phyloP scores from a whole-genome alignment of 2,888 invertebrate genomes.

The Lumbricus terrestris region DNA sequence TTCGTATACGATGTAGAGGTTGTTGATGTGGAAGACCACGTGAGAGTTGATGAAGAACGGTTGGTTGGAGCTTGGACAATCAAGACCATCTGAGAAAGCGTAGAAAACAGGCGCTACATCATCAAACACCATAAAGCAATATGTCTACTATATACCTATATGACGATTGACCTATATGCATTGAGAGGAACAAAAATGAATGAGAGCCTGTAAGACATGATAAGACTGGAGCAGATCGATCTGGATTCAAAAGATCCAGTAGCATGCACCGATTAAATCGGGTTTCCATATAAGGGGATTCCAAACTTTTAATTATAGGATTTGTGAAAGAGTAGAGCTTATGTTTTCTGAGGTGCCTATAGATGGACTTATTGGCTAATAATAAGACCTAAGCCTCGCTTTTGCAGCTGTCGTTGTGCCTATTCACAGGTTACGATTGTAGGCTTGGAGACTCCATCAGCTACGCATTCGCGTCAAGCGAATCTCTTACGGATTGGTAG shows the following conservation, averaged over 20 bases:
- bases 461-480: too few species aligned
- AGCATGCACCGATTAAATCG: background rate
- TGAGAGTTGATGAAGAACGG: background rate
- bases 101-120: background rate
- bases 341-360: too few species aligned
- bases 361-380: too few species aligned
- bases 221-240: background rate
- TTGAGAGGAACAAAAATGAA: background rate
- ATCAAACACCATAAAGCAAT: background rate
- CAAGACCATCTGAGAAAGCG: background rate
- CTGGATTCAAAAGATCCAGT: background rate
- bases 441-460: too few species aligned
- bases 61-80: background rate
- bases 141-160: background rate
- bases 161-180: background rate
- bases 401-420: too few species aligned
- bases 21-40: slow-evolving; percentile 9
- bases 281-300: too few species aligned
- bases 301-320: too few species aligned
- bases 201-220: background rate
- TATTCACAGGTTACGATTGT: too few species aligned
- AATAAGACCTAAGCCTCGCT: too few species aligned
- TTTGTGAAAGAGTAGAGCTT: too few species aligned
- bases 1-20: slow-evolving; percentile 8
- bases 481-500: too few species aligned